A percentile compares a stretch with the other conserved stretches of the same genome.
Conservation (phyloP, 2,888 invertebrate genomes). For the Micoletzkya japonica region DNA sequence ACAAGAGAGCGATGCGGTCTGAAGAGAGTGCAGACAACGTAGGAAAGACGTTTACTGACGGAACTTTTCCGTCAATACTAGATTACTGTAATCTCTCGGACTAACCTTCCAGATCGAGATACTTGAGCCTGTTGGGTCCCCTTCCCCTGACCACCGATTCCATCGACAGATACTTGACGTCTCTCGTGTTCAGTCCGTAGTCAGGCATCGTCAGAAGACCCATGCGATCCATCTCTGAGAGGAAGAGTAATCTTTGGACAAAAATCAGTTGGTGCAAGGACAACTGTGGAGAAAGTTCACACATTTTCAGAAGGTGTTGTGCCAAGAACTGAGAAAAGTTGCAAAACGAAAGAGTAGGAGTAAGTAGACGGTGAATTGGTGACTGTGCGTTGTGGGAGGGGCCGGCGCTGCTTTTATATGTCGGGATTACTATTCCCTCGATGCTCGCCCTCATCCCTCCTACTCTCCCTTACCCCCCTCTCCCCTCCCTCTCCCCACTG, state of each 20-base stretch:
- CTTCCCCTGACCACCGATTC: conserved; percentile 51
- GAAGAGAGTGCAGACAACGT: too few relatives aligned
- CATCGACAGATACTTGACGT: conserved; percentile 53
- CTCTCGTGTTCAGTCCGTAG: conserved; percentile 50
- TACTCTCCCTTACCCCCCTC: too few relatives aligned
- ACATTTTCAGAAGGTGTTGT: neutral
- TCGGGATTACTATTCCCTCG: too few relatives aligned
- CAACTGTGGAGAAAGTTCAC: neutral
- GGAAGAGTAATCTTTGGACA: neutral
- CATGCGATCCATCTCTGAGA: conserved; percentile 18
- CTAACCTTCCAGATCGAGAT: conserved; percentile 54
- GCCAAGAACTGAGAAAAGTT: neutral
- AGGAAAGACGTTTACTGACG: too few relatives aligned
- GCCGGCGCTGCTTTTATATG: too few relatives aligned
- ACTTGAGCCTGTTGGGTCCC: conserved; percentile 53
- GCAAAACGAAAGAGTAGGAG: neutral
- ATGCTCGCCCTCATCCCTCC: too few relatives aligned
- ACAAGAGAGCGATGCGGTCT: neutral
- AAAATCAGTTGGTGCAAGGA: neutral
- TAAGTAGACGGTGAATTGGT: neutral
- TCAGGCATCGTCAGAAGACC: conserved; percentile 40
- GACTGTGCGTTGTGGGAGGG: too few relatives aligned
- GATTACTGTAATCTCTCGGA: neutral
- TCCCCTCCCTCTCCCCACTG: neutral
- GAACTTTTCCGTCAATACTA: too few relatives aligned